These are phyloP conservation scores for Mylabris phalerata DNA, from an alignment of 1,140 invertebrate genomes.

Conservation along the genomic window DNA sequence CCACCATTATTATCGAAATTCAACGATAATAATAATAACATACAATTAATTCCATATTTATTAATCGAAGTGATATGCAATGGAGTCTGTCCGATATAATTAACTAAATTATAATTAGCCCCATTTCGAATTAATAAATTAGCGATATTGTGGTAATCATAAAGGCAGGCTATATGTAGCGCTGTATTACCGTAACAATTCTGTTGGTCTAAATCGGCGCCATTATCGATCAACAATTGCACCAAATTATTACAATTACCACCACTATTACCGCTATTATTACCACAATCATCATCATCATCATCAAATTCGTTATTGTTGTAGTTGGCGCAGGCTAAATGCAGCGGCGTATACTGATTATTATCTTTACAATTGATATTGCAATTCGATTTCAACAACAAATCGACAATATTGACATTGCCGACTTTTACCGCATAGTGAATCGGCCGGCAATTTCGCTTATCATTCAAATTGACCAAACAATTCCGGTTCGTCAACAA, in stretches of 20 bases:
- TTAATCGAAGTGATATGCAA: slow-evolving; percentile 59
- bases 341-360: slow-evolving; percentile 51
- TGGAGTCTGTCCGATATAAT: slow-evolving; percentile 51
- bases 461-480: slow-evolving; percentile 57
- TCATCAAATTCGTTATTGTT: background rate
- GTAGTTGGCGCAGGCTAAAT: slow-evolving; percentile 52
- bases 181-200: slow-evolving; percentile 56
- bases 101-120: slow-evolving; percentile 43
- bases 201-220: slow-evolving; percentile 52
- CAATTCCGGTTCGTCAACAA: slow-evolving; percentile 47
- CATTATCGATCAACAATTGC: slow-evolving; percentile 47
- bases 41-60: slow-evolving; percentile 51
- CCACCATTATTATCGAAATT: slow-evolving; percentile 43
- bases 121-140: slow-evolving; percentile 46
- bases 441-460: slow-evolving; percentile 65
- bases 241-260: too few relatives aligned
- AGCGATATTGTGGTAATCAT: slow-evolving; percentile 51
- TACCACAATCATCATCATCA: too few relatives aligned
- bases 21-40: slow-evolving; percentile 49
- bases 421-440: slow-evolving; percentile 93
- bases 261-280: too few relatives aligned
- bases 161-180: slow-evolving; percentile 57
- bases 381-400: slow-evolving; percentile 82
- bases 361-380: slow-evolving; percentile 61
- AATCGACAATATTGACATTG: slow-evolving; percentile 83